phyloP scores from a whole-genome alignment of 2,113 vertebrate genomes.

The Benthochromis sp. region DNA sequence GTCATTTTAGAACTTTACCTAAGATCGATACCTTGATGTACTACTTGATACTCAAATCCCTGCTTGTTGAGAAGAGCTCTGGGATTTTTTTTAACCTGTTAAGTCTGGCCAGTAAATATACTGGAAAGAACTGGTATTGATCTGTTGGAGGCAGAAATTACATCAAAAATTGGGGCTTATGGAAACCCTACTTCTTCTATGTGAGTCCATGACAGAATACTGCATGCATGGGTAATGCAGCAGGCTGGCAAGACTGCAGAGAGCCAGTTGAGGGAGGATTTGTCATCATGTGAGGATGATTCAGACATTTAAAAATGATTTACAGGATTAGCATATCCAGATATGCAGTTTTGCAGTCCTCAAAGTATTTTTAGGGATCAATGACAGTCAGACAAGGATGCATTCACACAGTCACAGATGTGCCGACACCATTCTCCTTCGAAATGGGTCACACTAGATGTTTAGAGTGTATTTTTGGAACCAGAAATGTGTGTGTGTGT shows the following conservation, averaged over 20 bases:
- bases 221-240: neutral
- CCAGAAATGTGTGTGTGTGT: neutral
- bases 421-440: neutral
- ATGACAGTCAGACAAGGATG: neutral
- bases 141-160: neutral
- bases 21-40: neutral
- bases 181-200: neutral
- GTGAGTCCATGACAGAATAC: neutral
- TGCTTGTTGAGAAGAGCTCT: neutral
- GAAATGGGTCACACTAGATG: slow-evolving; percentile 31
- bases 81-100: neutral
- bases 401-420: neutral
- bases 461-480: slow-evolving; percentile 27
- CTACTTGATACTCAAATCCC: neutral
- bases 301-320: slow-evolving; percentile 34
- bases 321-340: neutral
- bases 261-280: slow-evolving; percentile 32
- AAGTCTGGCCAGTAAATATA: neutral
- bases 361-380: slow-evolving; percentile 12
- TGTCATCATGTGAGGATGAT: slow-evolving; percentile 12
- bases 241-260: neutral
- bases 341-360: slow-evolving; percentile 30
- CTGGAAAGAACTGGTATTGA: neutral
- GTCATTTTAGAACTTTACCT: neutral
- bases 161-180: neutral